Base-by-base conservation (phyloP, 2,888 invertebrate species). In the Agriotes lineatus region DNA sequence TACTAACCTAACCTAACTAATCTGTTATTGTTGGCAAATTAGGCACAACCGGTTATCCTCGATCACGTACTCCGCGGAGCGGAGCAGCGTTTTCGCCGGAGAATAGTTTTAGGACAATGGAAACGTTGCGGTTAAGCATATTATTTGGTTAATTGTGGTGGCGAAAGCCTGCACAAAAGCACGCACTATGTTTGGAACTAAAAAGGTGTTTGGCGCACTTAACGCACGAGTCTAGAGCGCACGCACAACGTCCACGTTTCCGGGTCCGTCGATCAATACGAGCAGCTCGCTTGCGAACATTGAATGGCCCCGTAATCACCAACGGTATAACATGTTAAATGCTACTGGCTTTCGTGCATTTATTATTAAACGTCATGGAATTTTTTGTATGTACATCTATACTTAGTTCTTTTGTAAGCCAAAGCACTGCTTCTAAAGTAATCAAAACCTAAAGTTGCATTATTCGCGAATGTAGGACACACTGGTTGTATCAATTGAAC, bases 161-260 rank as follows among this genome's bases (percentile, higher is more conserved):
- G n/a, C 16, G 50, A 50, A 50, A 50, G 50, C 50, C 16, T 50
- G 25, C 50, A 25, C 7, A 14, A 30, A 20, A 50, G 16, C 50
- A 50, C 50, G 50, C 50, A 50, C 50, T 25, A 33, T 12, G 56
- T 56, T 25, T 22, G 44, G 39, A 12, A 25, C 25, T 14, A 64
- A 57, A 64, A 64, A 64, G 64, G 57, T 57, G 64, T 48, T 64
- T 57, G 58, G 30, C 20, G 58, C 58, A 56, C 33, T 54, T 52
- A 52, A 35, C 54, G 44, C 64, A 64, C 64, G 64, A 56, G 65
- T 39, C 50, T 67, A 20, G 35, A 25, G 45, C 56, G 45, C 60
- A 62, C 61, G 61, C 61, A 62, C 39, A 67, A 44, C 56, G 56
- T 67, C 61, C 56, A 61, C 67, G 67, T 62, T 67, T 67, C 67